These are phyloP conservation scores for Drosophila busckii DNA, from an alignment of 1,140 invertebrate genomes.

Conservation along the genomic window DNA sequence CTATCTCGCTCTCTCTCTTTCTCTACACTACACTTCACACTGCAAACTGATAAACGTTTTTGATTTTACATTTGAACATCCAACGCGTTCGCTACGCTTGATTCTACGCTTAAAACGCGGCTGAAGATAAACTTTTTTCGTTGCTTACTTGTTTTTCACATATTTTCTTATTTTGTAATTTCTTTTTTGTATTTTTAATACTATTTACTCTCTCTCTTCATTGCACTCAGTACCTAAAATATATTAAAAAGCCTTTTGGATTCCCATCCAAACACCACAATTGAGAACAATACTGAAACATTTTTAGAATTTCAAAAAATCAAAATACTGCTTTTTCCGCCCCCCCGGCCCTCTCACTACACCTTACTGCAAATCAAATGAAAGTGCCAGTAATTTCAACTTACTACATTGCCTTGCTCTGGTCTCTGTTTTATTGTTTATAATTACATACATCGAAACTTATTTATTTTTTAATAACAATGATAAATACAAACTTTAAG, in stretches of 20 bases:
- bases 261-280: constrained; percentile 10
- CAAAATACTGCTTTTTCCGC: too few relatives aligned
- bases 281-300: too few relatives aligned
- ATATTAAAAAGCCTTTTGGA: constrained; percentile 22
- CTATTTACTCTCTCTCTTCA: constrained; percentile 46
- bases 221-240: constrained; percentile 56
- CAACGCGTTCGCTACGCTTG: constrained; percentile 31
- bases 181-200: background rate
- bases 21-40: too few relatives aligned
- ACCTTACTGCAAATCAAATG: too few relatives aligned
- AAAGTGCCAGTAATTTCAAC: too few relatives aligned
- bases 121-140: constrained; percentile 1
- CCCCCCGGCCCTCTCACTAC: too few relatives aligned
- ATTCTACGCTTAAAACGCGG: constrained; percentile 20
- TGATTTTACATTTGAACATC: too few relatives aligned
- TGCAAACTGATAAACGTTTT: too few relatives aligned
- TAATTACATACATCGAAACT: constrained; percentile 24
- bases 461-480: constrained; percentile 47
- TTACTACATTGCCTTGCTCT: too few relatives aligned
- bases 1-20: too few relatives aligned
- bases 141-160: constrained; percentile 11
- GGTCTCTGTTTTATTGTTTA: too few relatives aligned
- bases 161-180: constrained; percentile 6
- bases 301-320: too few relatives aligned
- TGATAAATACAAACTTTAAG: constrained; percentile 34